Percentiles rank a stretch among this genome's conserved stretches.
These are phyloP conservation scores for Eustalomyia histrio DNA, from an alignment of 2,888 invertebrate species.

Conservation along the genomic window DNA sequence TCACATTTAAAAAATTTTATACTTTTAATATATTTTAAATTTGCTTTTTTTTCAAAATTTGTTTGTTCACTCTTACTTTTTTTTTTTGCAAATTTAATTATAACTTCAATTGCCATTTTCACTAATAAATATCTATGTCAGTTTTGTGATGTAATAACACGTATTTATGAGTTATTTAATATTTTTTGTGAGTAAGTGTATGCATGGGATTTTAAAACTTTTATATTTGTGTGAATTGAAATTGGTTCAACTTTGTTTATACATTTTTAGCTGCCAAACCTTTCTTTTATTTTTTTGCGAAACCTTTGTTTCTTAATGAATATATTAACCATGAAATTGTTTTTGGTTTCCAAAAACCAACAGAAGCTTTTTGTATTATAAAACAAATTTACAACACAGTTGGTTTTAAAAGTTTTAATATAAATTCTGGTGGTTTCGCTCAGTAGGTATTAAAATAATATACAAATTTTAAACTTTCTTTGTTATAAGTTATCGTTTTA, in stretches of 20 bases:
- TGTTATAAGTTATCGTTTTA: neutral
- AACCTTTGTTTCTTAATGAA: neutral
- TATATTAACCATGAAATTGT: neutral
- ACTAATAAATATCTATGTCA: conserved; percentile 24
- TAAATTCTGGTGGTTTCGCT: neutral
- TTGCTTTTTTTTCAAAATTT: neutral
- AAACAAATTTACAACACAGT: neutral
- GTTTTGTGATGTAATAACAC: conserved; percentile 16
- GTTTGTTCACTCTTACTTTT: neutral
- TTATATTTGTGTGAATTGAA: neutral
- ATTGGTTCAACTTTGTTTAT: neutral
- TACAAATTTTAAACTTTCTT: neutral
- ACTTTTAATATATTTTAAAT: neutral
- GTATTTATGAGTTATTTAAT: neutral
- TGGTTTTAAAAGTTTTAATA: neutral
- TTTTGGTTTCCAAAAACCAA: neutral
- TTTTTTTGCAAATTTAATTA: conserved; percentile 18
- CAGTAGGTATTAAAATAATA: neutral
- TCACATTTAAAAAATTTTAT: neutral
- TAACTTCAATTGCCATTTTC: neutral
- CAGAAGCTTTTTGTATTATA: neutral
- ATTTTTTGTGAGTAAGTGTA: neutral
- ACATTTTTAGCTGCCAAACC: neutral
- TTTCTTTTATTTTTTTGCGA: neutral
- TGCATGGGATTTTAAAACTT: neutral